Conservation (phyloP, 2,888 invertebrate genomes). For the Amphipoea oculea region DNA sequence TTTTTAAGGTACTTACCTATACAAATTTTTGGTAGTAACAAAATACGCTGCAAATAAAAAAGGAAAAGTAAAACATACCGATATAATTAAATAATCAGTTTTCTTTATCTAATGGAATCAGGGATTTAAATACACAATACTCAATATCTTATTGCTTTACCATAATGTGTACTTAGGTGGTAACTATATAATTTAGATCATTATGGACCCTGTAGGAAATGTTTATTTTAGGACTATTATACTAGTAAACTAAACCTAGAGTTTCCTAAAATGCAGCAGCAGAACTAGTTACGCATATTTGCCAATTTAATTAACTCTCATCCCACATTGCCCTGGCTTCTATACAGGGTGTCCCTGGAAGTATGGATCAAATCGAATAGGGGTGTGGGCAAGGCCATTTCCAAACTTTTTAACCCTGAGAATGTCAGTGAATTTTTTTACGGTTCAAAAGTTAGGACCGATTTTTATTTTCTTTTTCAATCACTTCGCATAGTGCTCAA, state of each 20-base stretch:
- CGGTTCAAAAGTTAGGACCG: too few species aligned
- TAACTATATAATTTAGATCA: too few species aligned
- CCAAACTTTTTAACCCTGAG: too few species aligned
- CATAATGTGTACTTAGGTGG: too few species aligned
- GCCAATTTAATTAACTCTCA: conserved; percentile 65
- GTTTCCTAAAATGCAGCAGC: neutral
- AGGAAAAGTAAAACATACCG: neutral
- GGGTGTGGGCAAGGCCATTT: too few species aligned
- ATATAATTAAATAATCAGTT: neutral
- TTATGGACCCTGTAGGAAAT: neutral
- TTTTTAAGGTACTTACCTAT: too few species aligned
- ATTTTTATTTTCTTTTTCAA: too few species aligned
- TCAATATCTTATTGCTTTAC: too few species aligned
- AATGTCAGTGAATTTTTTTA: too few species aligned
- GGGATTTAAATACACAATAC: neutral
- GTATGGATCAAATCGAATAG: too few species aligned
- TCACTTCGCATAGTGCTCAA: too few species aligned
- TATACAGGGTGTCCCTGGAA: neutral
- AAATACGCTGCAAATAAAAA: neutral
- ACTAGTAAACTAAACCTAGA: neutral
- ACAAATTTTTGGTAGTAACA: neutral
- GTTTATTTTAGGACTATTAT: neutral
- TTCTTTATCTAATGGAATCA: neutral
- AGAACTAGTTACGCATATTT: neutral
- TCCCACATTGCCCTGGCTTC: conserved; percentile 72